Evolutionary conservation across 2,113 vertebrate genomes (phyloP).

Genomic region (Porphyrio hochstetteri): DNA sequence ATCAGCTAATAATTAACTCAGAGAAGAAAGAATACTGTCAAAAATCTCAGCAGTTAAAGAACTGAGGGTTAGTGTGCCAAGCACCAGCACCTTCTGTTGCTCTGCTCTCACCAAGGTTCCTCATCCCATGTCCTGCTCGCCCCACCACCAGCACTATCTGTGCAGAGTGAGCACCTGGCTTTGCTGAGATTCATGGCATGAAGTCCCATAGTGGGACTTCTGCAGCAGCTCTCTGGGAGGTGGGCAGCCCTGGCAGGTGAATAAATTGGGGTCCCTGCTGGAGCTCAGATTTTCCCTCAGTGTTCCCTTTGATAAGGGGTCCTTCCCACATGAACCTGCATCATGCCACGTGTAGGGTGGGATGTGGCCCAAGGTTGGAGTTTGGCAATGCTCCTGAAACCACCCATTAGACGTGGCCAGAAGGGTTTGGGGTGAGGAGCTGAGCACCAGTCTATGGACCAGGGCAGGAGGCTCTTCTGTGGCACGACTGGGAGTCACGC

Average conservation of each 20-base stretch:
- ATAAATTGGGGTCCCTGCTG: background rate
- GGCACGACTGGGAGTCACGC: background rate
- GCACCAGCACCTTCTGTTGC: background rate
- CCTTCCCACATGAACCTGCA: background rate
- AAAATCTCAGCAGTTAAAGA: background rate
- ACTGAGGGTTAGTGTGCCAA: background rate
- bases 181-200: fast-evolving
- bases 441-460: background rate
- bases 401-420: background rate
- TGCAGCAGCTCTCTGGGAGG: background rate
- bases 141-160: fast-evolving
- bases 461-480: background rate
- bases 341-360: fast-evolving
- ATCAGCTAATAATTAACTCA: background rate
- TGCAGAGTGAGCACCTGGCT: background rate
- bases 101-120: background rate
- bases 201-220: background rate
- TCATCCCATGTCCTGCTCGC: background rate
- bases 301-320: background rate
- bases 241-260: background rate
- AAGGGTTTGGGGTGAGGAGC: background rate
- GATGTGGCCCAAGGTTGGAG: fast-evolving
- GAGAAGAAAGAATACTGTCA: background rate
- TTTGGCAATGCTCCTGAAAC: background rate
- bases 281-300: background rate